Percentiles rank a stretch among this genome's conserved stretches.
phyloP scores from a whole-genome alignment of 2,113 vertebrate species.

The Elaphurus davidianus region DNA sequence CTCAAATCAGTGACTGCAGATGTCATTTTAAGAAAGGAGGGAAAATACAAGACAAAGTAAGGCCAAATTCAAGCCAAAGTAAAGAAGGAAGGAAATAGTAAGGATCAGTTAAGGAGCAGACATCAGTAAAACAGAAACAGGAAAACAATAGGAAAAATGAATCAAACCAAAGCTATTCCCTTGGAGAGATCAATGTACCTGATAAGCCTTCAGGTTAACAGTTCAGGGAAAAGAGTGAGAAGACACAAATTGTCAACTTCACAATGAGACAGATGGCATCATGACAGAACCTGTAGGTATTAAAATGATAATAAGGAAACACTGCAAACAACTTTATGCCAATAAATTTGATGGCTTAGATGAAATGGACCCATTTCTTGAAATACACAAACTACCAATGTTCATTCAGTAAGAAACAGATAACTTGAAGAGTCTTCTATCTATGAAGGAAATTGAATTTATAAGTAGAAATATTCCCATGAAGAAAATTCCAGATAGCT shows the following conservation, averaged over 20 bases:
- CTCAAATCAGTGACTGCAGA: not conserved
- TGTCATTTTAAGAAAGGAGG: not conserved
- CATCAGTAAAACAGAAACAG: not conserved
- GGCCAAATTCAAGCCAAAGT: not conserved
- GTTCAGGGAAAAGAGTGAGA: not conserved
- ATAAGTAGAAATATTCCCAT: not conserved
- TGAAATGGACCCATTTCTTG: not conserved
- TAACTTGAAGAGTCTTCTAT: not conserved
- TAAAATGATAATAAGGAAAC: not conserved
- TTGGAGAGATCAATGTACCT: not conserved
- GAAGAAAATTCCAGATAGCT: not conserved
- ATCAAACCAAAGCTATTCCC: not conserved
- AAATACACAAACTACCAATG: not conserved
- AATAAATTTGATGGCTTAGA: not conserved
- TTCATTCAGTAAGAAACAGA: not conserved
- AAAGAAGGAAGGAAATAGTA: not conserved
- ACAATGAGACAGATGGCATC: not conserved
- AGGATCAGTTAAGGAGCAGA: not conserved
- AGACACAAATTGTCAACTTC: not conserved
- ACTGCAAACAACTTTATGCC: not conserved
- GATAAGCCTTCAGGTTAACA: not conserved
- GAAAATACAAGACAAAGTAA: not conserved
- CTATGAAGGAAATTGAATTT: not conserved
- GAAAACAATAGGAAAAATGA: not conserved
- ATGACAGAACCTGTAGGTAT: not conserved